Conservation (phyloP, 2,888 invertebrate species). For the Muscina levida region DNA sequence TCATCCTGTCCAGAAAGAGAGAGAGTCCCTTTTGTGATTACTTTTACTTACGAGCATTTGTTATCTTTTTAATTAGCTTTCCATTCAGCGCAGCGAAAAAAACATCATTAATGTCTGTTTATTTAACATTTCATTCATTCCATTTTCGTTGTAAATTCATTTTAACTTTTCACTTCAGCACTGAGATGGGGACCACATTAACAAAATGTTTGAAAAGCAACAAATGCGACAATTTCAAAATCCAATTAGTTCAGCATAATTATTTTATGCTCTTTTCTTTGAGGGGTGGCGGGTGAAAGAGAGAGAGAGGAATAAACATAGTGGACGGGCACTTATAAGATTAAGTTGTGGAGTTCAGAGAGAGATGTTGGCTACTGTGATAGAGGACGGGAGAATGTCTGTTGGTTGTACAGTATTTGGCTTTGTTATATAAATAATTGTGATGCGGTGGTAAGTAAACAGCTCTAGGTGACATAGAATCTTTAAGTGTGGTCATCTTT, state of each 20-base stretch:
- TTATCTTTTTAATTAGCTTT: slow-evolving; percentile 34
- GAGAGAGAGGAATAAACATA: no score
- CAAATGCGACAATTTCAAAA: background rate
- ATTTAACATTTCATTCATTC: slow-evolving; percentile 3
- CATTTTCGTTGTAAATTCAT: slow-evolving; percentile 9
- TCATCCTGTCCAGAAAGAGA: no score
- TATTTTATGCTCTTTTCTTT: background rate
- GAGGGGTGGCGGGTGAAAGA: no score
- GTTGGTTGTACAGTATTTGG: no score
- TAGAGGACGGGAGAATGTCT: background rate
- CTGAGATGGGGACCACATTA: background rate
- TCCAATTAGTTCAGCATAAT: slow-evolving; percentile 22
- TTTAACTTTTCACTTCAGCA: background rate
- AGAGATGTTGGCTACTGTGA: background rate
- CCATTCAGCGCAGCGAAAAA: slow-evolving; percentile 10
- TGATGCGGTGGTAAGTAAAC: no score
- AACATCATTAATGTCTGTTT: slow-evolving; percentile 23
- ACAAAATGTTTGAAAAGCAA: background rate
- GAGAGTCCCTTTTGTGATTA: no score
- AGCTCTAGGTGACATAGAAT: no score
- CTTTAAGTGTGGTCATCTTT: no score
- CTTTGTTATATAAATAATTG: no score
- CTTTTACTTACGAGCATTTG: background rate
- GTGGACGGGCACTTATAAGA: no score
- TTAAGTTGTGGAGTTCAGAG: background rate